These are phyloP conservation scores for Anomalospiza imberbis DNA, from an alignment of 2,797 vertebrate genomes.

Conservation along the genomic window DNA sequence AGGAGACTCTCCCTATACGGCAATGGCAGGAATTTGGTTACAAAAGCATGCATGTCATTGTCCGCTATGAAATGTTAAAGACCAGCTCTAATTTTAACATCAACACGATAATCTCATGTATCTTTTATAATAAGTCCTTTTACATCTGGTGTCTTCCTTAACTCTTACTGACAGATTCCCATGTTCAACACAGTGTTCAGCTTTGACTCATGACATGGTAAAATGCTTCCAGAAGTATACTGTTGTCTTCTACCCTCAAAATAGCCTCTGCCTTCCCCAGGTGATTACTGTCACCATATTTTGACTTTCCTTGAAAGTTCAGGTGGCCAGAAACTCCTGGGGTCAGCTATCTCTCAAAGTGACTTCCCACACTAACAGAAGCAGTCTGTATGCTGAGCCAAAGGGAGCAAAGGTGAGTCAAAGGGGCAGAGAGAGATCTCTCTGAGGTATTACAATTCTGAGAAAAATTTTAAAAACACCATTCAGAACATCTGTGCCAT, in stretches of 20 bases:
- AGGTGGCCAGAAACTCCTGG: neutral
- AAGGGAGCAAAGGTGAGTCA: neutral
- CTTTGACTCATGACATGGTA: neutral
- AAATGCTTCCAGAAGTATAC: neutral
- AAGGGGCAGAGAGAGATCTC: neutral
- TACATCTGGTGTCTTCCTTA: neutral
- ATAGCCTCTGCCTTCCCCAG: neutral
- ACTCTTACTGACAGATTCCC: neutral
- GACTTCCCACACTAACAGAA: neutral
- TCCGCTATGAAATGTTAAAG: constrained; percentile 38
- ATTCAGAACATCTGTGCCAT: neutral
- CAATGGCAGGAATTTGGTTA: neutral
- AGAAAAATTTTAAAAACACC: neutral
- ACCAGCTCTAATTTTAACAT: constrained; percentile 5
- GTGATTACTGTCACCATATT: neutral
- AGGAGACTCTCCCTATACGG: neutral
- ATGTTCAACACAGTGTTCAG: neutral
- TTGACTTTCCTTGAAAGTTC: neutral
- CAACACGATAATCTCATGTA: neutral
- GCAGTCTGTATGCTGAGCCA: neutral
- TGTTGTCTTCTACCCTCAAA: neutral
- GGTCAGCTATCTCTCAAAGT: neutral
- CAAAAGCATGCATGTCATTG: neutral
- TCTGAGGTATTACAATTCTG: neutral
- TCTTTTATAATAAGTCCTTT: neutral